Conservation (phyloP, 2,113 vertebrate species). For the Cathartes aura region DNA sequence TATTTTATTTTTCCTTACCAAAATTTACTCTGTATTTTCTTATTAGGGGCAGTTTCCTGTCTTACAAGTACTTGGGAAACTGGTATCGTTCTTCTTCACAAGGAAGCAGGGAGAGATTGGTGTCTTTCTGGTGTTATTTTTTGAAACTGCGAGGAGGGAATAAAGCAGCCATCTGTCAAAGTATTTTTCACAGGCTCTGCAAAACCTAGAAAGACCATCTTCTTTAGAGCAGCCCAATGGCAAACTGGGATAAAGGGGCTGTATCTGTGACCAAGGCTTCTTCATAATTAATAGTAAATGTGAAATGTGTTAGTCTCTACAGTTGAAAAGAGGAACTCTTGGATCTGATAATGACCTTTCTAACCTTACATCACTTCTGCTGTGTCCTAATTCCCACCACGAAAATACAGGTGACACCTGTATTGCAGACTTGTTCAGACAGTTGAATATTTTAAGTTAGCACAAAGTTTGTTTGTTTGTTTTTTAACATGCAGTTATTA, state of each 20-base stretch:
- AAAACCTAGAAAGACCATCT: neutral
- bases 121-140: conserved; percentile 18
- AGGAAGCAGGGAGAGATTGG: neutral
- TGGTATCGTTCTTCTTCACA: fast-evolving
- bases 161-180: conserved; percentile 1
- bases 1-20: neutral
- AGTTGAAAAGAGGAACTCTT: neutral
- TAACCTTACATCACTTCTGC: neutral
- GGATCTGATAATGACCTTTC: neutral
- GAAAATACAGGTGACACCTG: neutral
- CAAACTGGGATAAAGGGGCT: neutral
- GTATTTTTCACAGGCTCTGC: neutral
- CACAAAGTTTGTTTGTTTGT: neutral
- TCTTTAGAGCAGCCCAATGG: neutral
- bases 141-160: neutral
- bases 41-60: neutral
- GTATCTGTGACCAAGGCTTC: neutral
- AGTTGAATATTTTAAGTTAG: neutral
- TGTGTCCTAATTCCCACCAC: neutral
- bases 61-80: neutral
- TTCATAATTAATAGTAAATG: neutral
- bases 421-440: neutral
- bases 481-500: neutral
- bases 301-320: neutral
- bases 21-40: neutral